phyloP scores from a whole-genome alignment of 2,888 invertebrate species.

The Hyppa rectilinea region DNA sequence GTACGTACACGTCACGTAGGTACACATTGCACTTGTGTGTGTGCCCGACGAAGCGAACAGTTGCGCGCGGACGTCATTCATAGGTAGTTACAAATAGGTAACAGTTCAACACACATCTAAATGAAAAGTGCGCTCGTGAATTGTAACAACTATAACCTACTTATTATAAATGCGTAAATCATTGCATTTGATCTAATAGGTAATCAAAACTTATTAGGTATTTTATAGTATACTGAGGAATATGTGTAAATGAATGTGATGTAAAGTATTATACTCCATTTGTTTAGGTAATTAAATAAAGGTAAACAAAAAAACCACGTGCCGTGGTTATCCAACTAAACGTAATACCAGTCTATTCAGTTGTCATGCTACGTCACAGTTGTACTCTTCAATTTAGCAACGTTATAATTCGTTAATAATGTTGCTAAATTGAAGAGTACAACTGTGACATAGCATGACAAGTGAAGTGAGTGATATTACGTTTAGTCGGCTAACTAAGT shows the following conservation, averaged over 20 bases:
- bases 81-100: conserved; percentile 39
- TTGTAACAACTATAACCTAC: conserved; percentile 37
- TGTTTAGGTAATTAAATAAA: conserved; percentile 34
- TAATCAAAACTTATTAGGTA: conserved; percentile 40
- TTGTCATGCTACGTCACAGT: too few species aligned
- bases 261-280: conserved; percentile 36
- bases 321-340: too few species aligned
- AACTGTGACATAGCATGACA: too few species aligned
- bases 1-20: conserved; percentile 38
- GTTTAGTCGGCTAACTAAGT: too few species aligned
- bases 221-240: conserved; percentile 41
- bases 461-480: too few species aligned
- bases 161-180: conserved; percentile 41
- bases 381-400: too few species aligned
- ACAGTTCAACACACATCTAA: conserved; percentile 41
- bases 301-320: too few species aligned
- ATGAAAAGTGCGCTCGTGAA: conserved; percentile 42
- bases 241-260: conserved; percentile 38
- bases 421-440: too few species aligned
- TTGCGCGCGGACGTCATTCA: conserved; percentile 41
- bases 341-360: too few species aligned
- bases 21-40: conserved; percentile 39
- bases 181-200: conserved; percentile 42
- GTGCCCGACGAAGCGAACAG: conserved; percentile 42
- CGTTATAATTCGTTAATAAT: too few species aligned